Conservation (phyloP, 2,797 vertebrate species). For the Hyperoplus immaculatus region DNA sequence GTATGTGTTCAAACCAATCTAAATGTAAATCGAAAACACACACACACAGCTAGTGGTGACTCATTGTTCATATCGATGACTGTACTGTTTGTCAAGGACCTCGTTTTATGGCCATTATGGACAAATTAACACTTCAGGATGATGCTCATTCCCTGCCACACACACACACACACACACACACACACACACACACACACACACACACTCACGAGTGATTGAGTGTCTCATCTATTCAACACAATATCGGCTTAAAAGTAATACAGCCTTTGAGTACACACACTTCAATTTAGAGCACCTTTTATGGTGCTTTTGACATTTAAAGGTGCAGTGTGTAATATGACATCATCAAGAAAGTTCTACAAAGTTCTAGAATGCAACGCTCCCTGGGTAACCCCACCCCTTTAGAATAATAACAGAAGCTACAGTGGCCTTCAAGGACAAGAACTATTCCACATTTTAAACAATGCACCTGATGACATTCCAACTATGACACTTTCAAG, state of each 20-base stretch:
- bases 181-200: neutral
- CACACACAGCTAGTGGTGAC: constrained; percentile 38
- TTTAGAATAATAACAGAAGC: no score
- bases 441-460: no score
- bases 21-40: no score
- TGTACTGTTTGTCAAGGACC: constrained; percentile 23
- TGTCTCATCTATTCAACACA: neutral
- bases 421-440: no score
- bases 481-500: no score
- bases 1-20: no score
- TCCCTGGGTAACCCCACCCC: no score
- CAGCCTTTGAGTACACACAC: neutral
- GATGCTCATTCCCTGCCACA: constrained; percentile 19
- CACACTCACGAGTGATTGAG: neutral
- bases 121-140: constrained; percentile 21
- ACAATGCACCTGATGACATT: no score
- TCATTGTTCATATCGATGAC: constrained; percentile 38
- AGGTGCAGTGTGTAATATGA: no score
- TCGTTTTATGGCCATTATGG: constrained; percentile 24
- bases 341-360: no score
- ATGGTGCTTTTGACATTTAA: neutral
- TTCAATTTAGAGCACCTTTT: neutral
- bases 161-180: no score
- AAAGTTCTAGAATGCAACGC: no score
- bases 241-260: neutral